phyloP scores from a whole-genome alignment of 2,888 invertebrate species.

The Rugalucina vietnamica region DNA sequence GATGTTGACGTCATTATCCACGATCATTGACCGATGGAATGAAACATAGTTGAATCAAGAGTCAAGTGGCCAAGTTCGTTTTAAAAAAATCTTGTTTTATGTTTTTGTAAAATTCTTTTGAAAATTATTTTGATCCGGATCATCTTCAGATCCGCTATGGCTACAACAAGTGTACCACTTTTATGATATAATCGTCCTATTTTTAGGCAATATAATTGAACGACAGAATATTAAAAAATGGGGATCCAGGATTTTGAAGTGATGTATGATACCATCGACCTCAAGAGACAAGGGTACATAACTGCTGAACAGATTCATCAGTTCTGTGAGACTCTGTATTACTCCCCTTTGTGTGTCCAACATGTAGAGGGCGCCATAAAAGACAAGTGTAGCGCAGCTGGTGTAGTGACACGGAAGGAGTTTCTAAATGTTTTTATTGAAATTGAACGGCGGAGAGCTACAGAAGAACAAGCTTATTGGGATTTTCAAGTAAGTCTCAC shows the following conservation, averaged over 20 bases:
- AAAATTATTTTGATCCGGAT: no score
- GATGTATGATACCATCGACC: slow-evolving; percentile 76
- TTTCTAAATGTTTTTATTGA: slow-evolving; percentile 77
- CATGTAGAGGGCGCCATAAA: slow-evolving; percentile 72
- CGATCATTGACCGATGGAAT: no score
- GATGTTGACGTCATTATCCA: no score
- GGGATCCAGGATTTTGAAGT: slow-evolving; percentile 70
- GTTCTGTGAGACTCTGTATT: slow-evolving; percentile 72
- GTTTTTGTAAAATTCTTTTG: no score
- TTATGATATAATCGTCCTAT: no score
- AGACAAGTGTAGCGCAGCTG: slow-evolving; percentile 69
- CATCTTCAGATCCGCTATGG: no score
- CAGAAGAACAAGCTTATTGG: slow-evolving; percentile 79
- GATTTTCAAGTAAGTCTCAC: slow-evolving; percentile 74
- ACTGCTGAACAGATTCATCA: slow-evolving; percentile 69
- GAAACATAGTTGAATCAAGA: no score
- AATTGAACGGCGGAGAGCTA: slow-evolving; percentile 70
- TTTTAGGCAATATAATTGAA: no score
- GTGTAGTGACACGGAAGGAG: slow-evolving; percentile 59
- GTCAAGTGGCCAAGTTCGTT: no score
- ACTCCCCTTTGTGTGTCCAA: slow-evolving; percentile 59
- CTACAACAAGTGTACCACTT: no score
- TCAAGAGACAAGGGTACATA: slow-evolving; percentile 70
- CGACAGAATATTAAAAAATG: slow-evolving; percentile 54
- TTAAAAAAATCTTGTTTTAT: no score